Conservation (phyloP, 2,797 vertebrate genomes). For the Dallia pectoralis region DNA sequence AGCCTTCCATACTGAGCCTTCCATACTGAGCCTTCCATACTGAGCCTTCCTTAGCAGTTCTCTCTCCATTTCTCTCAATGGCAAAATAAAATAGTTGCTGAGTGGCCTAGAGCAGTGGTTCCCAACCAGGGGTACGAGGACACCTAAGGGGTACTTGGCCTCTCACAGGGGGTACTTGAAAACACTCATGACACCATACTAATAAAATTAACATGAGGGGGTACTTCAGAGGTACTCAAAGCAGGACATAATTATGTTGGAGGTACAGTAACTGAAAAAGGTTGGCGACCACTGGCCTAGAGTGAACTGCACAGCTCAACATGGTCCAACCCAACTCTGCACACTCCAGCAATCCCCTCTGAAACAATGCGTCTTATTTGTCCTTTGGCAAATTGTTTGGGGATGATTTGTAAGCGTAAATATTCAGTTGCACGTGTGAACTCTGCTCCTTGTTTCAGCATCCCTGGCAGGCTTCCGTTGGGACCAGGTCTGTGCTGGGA, state of each 20-base stretch:
- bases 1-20: slow-evolving; percentile 37
- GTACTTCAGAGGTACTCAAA: no score
- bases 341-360: slow-evolving; percentile 28
- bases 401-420: slow-evolving; percentile 73
- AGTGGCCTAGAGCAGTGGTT: neutral
- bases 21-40: neutral
- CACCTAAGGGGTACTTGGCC: no score
- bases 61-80: neutral
- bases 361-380: slow-evolving; percentile 61
- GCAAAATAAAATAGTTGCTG: slow-evolving; percentile 1
- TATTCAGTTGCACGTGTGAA: slow-evolving; percentile 60
- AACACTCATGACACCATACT: no score
- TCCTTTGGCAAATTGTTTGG: slow-evolving; percentile 67
- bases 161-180: no score
- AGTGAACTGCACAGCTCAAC: neutral
- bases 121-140: no score
- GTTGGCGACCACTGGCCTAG: no score
- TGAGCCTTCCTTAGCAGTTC: no score
- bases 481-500: neutral
- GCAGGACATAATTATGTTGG: no score
- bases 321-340: neutral
- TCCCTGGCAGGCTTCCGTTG: slow-evolving; percentile 8
- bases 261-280: no score
- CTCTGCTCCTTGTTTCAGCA: slow-evolving; percentile 37
- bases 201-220: no score